phyloP scores from a whole-genome alignment of 37 sponge, comb jelly and placozoan species.

The Chondrilla cf. caribensis region DNA sequence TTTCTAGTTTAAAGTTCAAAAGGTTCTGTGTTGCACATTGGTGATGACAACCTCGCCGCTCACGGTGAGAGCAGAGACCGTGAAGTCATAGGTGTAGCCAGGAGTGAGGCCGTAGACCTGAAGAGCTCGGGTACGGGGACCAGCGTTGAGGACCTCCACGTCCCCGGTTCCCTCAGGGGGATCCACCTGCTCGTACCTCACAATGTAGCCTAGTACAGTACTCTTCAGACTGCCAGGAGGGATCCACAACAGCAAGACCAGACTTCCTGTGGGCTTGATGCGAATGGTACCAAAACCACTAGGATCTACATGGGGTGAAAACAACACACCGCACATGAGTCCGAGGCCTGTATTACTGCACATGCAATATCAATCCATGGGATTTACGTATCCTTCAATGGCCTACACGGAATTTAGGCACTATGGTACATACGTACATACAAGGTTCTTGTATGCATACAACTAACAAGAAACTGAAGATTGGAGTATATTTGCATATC shows the following conservation, averaged over 20 bases:
- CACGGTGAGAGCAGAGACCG: not conserved
- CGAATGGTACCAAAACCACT: constrained; percentile 9
- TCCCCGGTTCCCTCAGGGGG: not conserved
- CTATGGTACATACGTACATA: too few relatives aligned
- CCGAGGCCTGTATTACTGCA: too few relatives aligned
- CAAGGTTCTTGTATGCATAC: too few relatives aligned
- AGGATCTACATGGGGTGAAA: not conserved
- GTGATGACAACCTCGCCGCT: constrained; percentile 9
- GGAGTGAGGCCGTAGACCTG: constrained; percentile 4
- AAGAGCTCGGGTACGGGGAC: not conserved
- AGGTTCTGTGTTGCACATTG: not conserved
- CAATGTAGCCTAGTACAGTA: not conserved
- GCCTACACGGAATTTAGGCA: too few relatives aligned
- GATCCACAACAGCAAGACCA: not conserved
- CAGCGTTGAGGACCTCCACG: not conserved
- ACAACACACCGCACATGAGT: too few relatives aligned
- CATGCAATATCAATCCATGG: too few relatives aligned
- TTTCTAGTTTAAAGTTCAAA: too few relatives aligned
- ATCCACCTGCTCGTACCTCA: constrained; percentile 6
- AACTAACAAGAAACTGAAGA: too few relatives aligned
- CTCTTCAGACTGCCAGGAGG: not conserved
- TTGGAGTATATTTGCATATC: too few relatives aligned
- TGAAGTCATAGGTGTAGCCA: not conserved
- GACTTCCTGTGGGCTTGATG: not conserved
- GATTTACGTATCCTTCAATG: too few relatives aligned